Conservation (phyloP, 2,797 vertebrate genomes). For the Pyrocephalus nanus region DNA sequence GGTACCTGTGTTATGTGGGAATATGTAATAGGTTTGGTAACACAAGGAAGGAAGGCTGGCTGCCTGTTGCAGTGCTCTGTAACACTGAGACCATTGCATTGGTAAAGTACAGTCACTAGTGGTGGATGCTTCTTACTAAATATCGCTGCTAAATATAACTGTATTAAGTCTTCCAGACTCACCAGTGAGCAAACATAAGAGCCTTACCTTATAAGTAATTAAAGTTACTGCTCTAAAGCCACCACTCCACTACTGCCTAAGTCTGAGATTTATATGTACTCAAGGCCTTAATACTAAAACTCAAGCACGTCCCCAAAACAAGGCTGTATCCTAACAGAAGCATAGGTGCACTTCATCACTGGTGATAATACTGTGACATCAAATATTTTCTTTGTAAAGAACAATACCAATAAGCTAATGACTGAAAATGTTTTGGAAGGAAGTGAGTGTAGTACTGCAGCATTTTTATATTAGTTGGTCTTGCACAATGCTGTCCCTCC, state of each 20-base stretch:
- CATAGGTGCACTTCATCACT: background rate
- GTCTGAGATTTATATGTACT: background rate
- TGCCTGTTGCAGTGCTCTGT: background rate
- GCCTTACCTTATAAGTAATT: constrained; percentile 1
- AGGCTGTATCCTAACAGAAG: background rate
- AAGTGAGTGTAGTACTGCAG: background rate
- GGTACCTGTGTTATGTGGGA: background rate
- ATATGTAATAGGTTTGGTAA: background rate
- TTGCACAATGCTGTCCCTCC: background rate
- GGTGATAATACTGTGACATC: background rate
- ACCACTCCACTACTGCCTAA: background rate
- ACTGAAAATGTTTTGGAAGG: background rate
- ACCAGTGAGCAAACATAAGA: background rate
- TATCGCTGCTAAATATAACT: background rate
- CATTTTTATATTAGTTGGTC: background rate
- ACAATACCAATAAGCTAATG: background rate
- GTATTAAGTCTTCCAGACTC: background rate
- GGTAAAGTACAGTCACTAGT: background rate
- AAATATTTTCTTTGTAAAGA: background rate
- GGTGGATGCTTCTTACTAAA: background rate
- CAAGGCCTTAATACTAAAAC: background rate
- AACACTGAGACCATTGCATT: background rate
- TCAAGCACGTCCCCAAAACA: background rate
- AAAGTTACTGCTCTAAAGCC: background rate
- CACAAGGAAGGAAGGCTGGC: background rate